A percentile compares a stretch with the other conserved stretches of the same genome.
These are phyloP conservation scores for Chrysemys picta DNA, from an alignment of 2,113 vertebrate genomes.

Conservation along the genomic window DNA sequence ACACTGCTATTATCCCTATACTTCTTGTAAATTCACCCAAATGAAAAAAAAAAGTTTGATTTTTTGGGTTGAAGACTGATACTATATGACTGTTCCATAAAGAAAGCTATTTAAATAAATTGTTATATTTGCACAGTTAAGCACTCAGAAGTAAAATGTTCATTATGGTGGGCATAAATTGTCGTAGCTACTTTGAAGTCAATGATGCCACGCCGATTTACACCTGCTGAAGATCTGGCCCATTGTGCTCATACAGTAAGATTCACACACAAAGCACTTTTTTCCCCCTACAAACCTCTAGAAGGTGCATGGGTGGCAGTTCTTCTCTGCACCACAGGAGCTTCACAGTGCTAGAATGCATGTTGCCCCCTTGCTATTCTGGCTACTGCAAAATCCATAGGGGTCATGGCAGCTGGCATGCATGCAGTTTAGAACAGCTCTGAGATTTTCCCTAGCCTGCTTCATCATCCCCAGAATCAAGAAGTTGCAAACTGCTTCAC, in stretches of 20 bases:
- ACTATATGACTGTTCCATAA: neutral
- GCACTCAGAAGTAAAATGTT: neutral
- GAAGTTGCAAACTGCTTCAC: neutral
- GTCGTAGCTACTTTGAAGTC: neutral
- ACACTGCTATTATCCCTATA: neutral
- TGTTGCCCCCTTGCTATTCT: neutral
- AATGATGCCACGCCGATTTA: accelerated
- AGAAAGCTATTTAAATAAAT: neutral
- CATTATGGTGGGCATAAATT: accelerated
- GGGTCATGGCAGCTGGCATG: neutral
- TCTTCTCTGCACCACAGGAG: neutral
- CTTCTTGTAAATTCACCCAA: neutral
- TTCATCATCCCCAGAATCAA: neutral
- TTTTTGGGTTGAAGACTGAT: neutral
- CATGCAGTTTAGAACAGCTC: neutral
- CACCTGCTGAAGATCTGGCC: neutral
- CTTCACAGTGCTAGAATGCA: accelerated
- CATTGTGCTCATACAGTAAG: neutral
- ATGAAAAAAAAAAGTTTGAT: neutral
- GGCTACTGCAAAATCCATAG: neutral
- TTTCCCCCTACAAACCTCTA: neutral
- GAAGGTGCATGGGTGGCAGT: neutral
- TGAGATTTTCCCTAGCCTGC: neutral
- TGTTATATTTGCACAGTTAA: neutral
- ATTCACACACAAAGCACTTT: neutral